Evolutionary conservation across 2,113 vertebrate species (phyloP), one percentile per base, ranked within the genome.

Genomic region (Clarias gariepinus): DNA sequence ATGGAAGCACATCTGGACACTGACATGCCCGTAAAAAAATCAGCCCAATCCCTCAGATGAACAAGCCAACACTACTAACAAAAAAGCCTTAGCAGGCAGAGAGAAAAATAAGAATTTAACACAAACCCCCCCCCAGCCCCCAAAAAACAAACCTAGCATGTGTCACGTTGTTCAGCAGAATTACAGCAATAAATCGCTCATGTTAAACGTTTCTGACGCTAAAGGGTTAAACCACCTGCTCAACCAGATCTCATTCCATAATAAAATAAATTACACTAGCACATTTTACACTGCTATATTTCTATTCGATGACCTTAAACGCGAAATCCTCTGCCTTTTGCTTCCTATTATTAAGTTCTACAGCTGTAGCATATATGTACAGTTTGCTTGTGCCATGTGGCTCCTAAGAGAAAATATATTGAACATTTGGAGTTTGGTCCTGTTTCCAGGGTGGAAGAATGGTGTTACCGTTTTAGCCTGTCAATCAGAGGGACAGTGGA

Each of bases 1-100:
- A 18, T 78, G n/a, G 19, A 30, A 55, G 2, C 25, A 55, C 52
- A 58, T 4, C 57, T 58, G 30, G 25, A 57, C 53, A 79, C 23
- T 69, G 68, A 69, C 69, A 52, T 3, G 47, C 76, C n/a, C 30
- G n/a, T 53, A 80, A 80, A 58, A 58, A 80, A 80, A 19, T 60
- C 77, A 23, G 28, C 77, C 33, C 28, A 12, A 60, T 41, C 78
- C 4, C 57, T 15, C 28, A 25, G 78, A 23, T 16, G 3, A 0
- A 33, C 28, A 1, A 58, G 28, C 15, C 57, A 81, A 61, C 25
- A 18, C 2, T 16, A 19, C 57, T 12, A 5, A 13, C 53, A 19
- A 79, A 16, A 79, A 79, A 57, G 21, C 53, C 11, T 52, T 76
- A 53, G 36, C 21, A 74, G 3, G 47, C 25, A 57, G 28, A 57